Percentiles rank a stretch among this genome's conserved stretches.
phyloP scores from a whole-genome alignment of 2,888 invertebrate genomes.

The Blastobasis lacticolella region DNA sequence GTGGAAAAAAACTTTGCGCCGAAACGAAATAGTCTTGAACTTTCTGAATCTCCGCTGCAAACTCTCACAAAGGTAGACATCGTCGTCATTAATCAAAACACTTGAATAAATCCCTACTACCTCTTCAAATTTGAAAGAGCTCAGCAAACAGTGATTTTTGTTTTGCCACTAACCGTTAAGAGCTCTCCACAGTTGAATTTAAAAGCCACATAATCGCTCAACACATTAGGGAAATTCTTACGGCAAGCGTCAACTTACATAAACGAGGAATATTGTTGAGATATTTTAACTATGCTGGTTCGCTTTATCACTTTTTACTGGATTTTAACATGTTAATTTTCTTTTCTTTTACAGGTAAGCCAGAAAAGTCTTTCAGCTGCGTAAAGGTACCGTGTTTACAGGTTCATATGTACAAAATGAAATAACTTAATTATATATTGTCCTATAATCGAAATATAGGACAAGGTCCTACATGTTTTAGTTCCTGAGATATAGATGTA shows the following conservation, averaged over 20 bases:
- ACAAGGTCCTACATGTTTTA: too few relatives aligned
- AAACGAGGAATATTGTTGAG: not conserved
- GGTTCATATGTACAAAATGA: too few relatives aligned
- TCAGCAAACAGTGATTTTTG: conserved; percentile 3
- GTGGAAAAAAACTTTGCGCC: not conserved
- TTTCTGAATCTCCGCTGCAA: conserved; percentile 18
- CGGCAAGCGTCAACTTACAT: not conserved
- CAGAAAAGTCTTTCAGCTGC: too few relatives aligned
- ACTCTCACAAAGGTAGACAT: conserved; percentile 23
- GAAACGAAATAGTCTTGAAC: conserved; percentile 20
- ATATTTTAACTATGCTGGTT: too few relatives aligned
- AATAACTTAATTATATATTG: too few relatives aligned
- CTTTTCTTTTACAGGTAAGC: too few relatives aligned
- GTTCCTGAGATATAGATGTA: too few relatives aligned
- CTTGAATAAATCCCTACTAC: conserved; percentile 9
- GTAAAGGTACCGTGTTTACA: too few relatives aligned
- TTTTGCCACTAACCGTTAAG: not conserved
- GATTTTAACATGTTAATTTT: too few relatives aligned
- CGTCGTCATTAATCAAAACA: conserved; percentile 30
- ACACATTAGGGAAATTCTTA: conserved; percentile 8
- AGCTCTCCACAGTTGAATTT: not conserved
- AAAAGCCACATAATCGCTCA: conserved; percentile 3
- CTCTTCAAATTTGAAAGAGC: conserved; percentile 13
- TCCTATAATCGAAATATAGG: too few relatives aligned
- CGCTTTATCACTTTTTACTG: too few relatives aligned